These are phyloP conservation scores for Leptarthrus brevirostris DNA, from an alignment of 2,888 invertebrate species.

Conservation along the genomic window DNA sequence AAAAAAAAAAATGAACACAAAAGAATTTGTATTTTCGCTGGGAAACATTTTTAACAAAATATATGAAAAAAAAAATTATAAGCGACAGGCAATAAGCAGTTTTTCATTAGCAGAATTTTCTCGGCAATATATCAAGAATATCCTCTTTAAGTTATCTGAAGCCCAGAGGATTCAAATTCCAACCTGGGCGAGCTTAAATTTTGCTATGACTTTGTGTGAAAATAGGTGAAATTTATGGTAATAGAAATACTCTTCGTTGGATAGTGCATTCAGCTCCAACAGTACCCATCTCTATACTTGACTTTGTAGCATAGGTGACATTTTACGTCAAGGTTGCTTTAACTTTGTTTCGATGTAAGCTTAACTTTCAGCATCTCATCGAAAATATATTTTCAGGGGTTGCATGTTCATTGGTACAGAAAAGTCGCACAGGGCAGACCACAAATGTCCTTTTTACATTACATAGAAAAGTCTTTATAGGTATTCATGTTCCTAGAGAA, in stretches of 20 bases:
- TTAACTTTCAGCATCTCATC: background rate
- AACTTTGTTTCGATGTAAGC: background rate
- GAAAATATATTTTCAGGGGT: background rate
- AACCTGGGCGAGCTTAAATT: background rate
- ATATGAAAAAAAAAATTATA: no score
- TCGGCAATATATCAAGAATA: conserved; percentile 5
- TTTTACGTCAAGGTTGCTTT: conserved; percentile 24
- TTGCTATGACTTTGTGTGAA: conserved; percentile 6
- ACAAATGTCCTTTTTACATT: no score
- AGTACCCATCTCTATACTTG: background rate
- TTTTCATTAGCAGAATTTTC: conserved; percentile 26
- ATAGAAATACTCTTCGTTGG: conserved; percentile 7
- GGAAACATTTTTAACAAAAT: no score
- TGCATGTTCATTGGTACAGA: no score
- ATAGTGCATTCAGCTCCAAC: conserved; percentile 7
- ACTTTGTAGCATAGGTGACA: background rate
- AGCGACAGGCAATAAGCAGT: conserved; percentile 22
- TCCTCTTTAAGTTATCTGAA: conserved; percentile 22
- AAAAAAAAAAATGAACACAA: no score
- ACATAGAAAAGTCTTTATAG: no score
- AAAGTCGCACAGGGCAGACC: no score
- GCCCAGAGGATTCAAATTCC: conserved; percentile 16
- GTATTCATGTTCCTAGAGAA: no score
- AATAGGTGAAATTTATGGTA: conserved; percentile 20
- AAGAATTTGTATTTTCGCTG: no score